A percentile compares a stretch with the other conserved stretches of the same genome.
Evolutionary conservation across 2,888 invertebrate genomes (phyloP).

Genomic region (Ganaspis brasiliensis): DNA sequence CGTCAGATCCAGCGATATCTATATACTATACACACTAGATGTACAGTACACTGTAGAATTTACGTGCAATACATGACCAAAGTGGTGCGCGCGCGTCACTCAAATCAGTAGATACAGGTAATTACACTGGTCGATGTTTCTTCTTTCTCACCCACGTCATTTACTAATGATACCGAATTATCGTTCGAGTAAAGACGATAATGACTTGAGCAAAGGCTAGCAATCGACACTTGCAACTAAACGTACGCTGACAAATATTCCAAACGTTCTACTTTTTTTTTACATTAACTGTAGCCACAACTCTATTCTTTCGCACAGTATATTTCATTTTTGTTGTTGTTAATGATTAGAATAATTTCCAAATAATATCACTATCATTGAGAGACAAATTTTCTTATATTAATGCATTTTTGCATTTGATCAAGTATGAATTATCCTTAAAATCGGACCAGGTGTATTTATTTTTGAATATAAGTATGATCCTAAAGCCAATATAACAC

Average conservation of each 20-base stretch:
- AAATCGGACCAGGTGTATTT: no score
- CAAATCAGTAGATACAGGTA: constrained; percentile 40
- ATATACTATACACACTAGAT: constrained; percentile 37
- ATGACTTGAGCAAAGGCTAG: constrained; percentile 7
- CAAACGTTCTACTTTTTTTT: neutral
- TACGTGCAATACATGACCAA: constrained; percentile 31
- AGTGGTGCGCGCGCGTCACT: neutral
- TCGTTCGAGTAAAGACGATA: constrained; percentile 33
- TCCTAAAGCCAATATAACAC: no score
- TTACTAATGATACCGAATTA: constrained; percentile 37
- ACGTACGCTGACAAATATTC: neutral
- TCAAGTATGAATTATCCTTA: no score
- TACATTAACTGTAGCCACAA: neutral
- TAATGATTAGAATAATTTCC: no score
- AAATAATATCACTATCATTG: no score
- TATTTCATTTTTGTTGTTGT: no score
- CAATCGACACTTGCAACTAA: neutral
- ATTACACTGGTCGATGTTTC: constrained; percentile 32
- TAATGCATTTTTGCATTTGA: no score
- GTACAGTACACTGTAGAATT: constrained; percentile 34
- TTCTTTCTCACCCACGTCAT: constrained; percentile 40
- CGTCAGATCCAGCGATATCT: constrained; percentile 56
- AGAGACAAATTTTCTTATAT: no score
- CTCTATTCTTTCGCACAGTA: no score
- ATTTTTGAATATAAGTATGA: no score